Evolutionary conservation across 2,113 vertebrate genomes (phyloP).

Genomic region (Saguinus imperator): DNA sequence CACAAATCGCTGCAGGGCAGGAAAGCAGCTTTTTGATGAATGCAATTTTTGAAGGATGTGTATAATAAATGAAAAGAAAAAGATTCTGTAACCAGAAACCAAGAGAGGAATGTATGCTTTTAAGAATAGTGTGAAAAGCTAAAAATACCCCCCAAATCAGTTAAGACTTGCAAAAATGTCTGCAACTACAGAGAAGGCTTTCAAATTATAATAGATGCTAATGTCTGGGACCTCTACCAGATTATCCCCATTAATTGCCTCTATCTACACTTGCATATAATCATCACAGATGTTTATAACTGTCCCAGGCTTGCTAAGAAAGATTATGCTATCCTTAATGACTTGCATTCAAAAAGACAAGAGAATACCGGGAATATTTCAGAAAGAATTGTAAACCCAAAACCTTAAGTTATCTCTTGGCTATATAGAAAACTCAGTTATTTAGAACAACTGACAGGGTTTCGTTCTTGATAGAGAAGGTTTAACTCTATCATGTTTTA

Average conservation of each 20-base stretch:
- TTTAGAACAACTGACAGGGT: background rate
- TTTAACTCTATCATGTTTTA: background rate
- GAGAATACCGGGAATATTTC: background rate
- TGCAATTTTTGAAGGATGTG: background rate
- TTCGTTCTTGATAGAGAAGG: background rate
- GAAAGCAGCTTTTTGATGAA: background rate
- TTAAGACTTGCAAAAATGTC: background rate
- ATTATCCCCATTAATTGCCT: background rate
- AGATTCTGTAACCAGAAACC: background rate
- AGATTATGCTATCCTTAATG: background rate
- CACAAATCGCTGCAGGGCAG: background rate
- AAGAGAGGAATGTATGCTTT: slow-evolving; percentile 7
- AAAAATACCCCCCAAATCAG: background rate
- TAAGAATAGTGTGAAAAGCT: slow-evolving; percentile 36
- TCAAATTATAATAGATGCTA: background rate
- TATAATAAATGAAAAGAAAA: slow-evolving; percentile 9
- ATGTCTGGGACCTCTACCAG: background rate
- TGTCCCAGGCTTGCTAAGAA: background rate
- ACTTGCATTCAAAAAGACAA: background rate
- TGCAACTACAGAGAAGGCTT: background rate
- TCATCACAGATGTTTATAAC: background rate
- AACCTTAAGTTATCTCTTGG: background rate
- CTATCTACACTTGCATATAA: background rate
- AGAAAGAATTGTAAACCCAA: background rate
- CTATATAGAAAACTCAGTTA: background rate